Base-by-base conservation (phyloP, 2,797 vertebrate genomes). In the Telmatherina bonti region DNA sequence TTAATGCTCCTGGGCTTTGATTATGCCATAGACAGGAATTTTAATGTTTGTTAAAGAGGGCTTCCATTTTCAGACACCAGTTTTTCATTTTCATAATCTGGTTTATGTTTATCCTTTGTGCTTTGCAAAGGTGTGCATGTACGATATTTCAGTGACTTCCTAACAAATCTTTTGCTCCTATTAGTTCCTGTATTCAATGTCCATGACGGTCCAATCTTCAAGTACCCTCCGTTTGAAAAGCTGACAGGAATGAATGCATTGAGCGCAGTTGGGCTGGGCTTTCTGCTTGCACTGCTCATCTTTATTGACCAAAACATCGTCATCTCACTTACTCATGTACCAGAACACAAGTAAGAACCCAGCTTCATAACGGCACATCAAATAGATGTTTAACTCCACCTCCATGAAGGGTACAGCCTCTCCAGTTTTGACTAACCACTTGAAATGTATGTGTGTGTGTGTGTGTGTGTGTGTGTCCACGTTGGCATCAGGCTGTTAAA, bases 291-390 rank as follows among this genome's bases (percentile, higher is more conserved):
- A 0, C 81, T 99, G 94, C 96, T 99, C 66, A 96, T 99, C 91
- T 98, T 99, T 76, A 97, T 98, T 3, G 97, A 99, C 88, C 97
- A 99, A 91, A 98, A 98, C 91, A 97, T 99, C 0, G 97, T 98
- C 52, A 96, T 97, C 0, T 98, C 96, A 0, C 95, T 99, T 83
- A 94, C 96, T 43, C 98, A 98, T 0, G 96, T 97, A 1, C 96
- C 97, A 0, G 96, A 99, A 89, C 97, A 98, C 94, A 97, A 97
- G 97, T 98, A 93, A 82, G 84, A 59, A 15, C 13, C 2, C 0
- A 0, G 29, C 45, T 66, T 8, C 33, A 10, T 31, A 1, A 55
- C 63, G 33, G 22, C 51, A 31, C 26, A 13, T 18, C 1, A 45
- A 18, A 22, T 7, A 20, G 5, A 20, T 43, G 16, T 43, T 43